Base-by-base conservation (phyloP, 2,888 invertebrate genomes). In the Mechanitis mazaeus region DNA sequence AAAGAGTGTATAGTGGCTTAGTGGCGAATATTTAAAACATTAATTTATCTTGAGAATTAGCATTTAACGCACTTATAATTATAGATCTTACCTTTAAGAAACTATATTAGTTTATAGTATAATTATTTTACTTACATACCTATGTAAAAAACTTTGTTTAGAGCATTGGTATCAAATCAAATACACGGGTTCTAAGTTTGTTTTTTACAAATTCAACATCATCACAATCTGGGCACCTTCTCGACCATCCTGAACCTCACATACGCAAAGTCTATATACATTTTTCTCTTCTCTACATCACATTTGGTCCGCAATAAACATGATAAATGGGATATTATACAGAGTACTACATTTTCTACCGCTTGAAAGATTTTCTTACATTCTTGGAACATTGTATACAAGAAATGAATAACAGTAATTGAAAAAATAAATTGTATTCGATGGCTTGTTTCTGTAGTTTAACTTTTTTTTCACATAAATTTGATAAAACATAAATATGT, bases 301-400 rank as follows among this genome's bases (percentile, higher is more conserved):
- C 50, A 50, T 50, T 50, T 28, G 50, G 50, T 50, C 31, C 31
- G 50, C 50, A 50, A 50, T 50, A 50, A 50, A 50, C 50, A 50
- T 50, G 50, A 50, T 31, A 31, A 31, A 50, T 50, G 31, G 50
- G 31, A 31, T 50, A 31, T 50, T 50, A 50, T 50, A 31, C 50
- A 31, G 50, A 42, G 50, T 31, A 50, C 50, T 50, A 50, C 50
- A 50, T 50, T 50, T 50, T 50, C 50, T 50, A 50, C 50, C 31
- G 50, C 50, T 31, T 50, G 31, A 50, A 50, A 50, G 50, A 31
- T 50, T 50, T 31, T 50, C 50, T 50, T 50, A 50, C 31, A 7
- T 31, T 31, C 9, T 31, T 50, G 4, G 50, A 31, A 50, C 50
- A 50, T 9, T 42, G 11, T 50, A 31, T 50, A 50, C 31, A 50